Conservation (phyloP, 1,140 invertebrate genomes). For the Laupala kohalensis region DNA sequence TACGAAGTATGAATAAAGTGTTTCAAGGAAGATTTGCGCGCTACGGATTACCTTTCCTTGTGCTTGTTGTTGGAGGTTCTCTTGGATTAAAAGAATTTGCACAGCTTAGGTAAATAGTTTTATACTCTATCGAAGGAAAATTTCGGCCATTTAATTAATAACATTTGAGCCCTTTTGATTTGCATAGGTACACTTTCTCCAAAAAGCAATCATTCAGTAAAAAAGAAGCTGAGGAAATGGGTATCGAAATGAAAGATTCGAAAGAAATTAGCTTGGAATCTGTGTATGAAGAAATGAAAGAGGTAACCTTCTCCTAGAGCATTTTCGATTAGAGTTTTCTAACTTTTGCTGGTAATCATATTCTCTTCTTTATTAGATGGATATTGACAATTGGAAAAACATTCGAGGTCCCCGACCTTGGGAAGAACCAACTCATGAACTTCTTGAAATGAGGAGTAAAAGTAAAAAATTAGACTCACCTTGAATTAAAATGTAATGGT, state of each 20-base stretch:
- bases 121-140: background rate
- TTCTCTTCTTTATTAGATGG: constrained; percentile 28
- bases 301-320: constrained; percentile 25
- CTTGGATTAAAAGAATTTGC: constrained; percentile 57
- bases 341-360: too few species aligned
- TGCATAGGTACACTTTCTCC: background rate
- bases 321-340: too few species aligned
- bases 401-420: constrained; percentile 63
- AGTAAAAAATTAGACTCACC: background rate
- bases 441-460: background rate
- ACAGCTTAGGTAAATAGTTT: constrained; percentile 38
- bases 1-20: too few species aligned
- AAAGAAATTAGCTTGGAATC: constrained; percentile 53
- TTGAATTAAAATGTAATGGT: too few species aligned
- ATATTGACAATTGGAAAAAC: constrained; percentile 71
- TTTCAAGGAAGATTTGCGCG: constrained; percentile 1
- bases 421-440: constrained; percentile 37
- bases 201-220: background rate
- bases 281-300: constrained; percentile 55
- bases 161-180: background rate
- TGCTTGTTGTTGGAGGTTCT: constrained; percentile 51
- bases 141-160: background rate
- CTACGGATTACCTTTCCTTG: constrained; percentile 50
- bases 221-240: constrained; percentile 33
- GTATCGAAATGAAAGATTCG: constrained; percentile 47